Percentiles rank a stretch among this genome's conserved stretches.
Conservation (phyloP, 2,888 invertebrate genomes). For the Xylocampa areola region DNA sequence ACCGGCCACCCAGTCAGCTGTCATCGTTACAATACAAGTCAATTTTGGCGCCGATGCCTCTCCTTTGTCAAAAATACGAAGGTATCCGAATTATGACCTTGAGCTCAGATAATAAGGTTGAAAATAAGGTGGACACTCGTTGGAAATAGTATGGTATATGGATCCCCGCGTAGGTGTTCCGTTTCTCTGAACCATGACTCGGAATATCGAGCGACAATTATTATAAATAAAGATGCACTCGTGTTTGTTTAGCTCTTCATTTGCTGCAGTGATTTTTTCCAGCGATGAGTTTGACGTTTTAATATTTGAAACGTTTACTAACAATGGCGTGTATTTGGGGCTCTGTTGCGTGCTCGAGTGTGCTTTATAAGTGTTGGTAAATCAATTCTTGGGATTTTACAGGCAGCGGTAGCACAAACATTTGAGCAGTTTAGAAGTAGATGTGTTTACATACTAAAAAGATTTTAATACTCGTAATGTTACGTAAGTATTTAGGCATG, state of each 20-base stretch:
- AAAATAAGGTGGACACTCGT: conserved; percentile 45
- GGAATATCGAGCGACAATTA: conserved; percentile 80
- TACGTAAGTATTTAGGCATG: too few relatives aligned
- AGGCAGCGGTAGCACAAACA: conserved; percentile 37
- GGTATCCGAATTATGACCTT: conserved; percentile 39
- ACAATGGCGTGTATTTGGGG: conserved; percentile 45
- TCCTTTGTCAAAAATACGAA: conserved; percentile 37
- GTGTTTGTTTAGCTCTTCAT: conserved; percentile 88
- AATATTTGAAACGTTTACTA: conserved; percentile 49
- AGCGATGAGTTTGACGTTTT: conserved; percentile 59
- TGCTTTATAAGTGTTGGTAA: conserved; percentile 39
- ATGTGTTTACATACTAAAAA: neutral
- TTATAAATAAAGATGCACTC: conserved; percentile 85
- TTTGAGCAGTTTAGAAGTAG: conserved; percentile 10
- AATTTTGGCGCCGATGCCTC: conserved; percentile 83
- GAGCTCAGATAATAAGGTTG: conserved; percentile 51
- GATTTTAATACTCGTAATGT: neutral
- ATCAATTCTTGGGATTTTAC: conserved; percentile 49
- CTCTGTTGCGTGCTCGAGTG: conserved; percentile 43
- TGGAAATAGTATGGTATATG: conserved; percentile 55
- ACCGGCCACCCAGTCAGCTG: conserved; percentile 83
- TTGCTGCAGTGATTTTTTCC: conserved; percentile 80
- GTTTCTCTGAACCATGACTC: conserved; percentile 85
- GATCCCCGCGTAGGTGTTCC: conserved; percentile 84
- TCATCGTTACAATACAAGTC: conserved; percentile 82